These are phyloP conservation scores for Orthosia incerta DNA, from an alignment of 2,888 invertebrate genomes.

Conservation along the genomic window DNA sequence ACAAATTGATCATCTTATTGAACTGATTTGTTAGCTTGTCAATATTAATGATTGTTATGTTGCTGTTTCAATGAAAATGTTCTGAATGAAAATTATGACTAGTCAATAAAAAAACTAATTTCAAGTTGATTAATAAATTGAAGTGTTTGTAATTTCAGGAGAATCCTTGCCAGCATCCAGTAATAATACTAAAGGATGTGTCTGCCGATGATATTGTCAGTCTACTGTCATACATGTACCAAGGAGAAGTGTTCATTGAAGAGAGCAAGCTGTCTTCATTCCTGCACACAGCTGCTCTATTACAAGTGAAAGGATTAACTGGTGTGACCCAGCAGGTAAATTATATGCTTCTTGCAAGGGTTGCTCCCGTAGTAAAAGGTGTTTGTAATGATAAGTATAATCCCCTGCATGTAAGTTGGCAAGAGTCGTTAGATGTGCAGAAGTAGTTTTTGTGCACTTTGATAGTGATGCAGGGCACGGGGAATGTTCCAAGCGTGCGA, in stretches of 20 bases:
- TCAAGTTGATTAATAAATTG: background rate
- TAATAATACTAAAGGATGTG: slow-evolving; percentile 94
- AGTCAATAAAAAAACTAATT: background rate
- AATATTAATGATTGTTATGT: background rate
- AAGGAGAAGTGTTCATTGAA: slow-evolving; percentile 93
- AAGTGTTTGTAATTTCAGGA: slow-evolving; percentile 84
- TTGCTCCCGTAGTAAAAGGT: too few relatives aligned
- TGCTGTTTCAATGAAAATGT: background rate
- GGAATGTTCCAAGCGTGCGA: too few relatives aligned
- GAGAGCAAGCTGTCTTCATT: slow-evolving; percentile 93
- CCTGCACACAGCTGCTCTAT: slow-evolving; percentile 92
- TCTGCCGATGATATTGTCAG: slow-evolving; percentile 92
- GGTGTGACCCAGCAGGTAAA: slow-evolving; percentile 89
- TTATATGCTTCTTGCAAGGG: background rate
- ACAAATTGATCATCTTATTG: background rate
- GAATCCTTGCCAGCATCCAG: slow-evolving; percentile 94
- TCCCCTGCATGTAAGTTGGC: too few relatives aligned
- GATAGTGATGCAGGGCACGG: too few relatives aligned
- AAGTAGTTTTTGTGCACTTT: too few relatives aligned
- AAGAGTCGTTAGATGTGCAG: too few relatives aligned
- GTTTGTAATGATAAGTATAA: too few relatives aligned
- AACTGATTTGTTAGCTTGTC: background rate
- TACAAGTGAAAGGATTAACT: slow-evolving; percentile 93
- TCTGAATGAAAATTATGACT: background rate
- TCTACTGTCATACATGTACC: slow-evolving; percentile 93